Evolutionary conservation across 2,113 vertebrate genomes (phyloP).

Genomic region (Columbina picui): DNA sequence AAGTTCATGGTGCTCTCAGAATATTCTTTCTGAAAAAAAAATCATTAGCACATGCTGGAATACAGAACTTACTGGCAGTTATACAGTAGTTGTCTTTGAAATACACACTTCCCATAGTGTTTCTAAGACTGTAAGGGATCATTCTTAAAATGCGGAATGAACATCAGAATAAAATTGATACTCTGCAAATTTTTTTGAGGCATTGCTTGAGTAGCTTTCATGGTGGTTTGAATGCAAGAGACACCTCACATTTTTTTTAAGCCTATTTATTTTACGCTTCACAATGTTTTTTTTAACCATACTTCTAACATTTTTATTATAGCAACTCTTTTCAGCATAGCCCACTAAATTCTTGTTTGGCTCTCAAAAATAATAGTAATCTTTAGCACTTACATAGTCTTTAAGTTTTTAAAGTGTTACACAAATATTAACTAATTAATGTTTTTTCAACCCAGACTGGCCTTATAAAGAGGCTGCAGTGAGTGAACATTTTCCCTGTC

Average conservation of each 20-base stretch:
- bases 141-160: constrained; percentile 56
- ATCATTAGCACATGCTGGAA: constrained; percentile 74
- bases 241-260: neutral
- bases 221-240: neutral
- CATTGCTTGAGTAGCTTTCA: neutral
- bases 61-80: constrained; percentile 67
- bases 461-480: constrained; percentile 20
- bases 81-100: constrained; percentile 71
- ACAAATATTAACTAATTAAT: constrained; percentile 39
- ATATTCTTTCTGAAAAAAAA: constrained; percentile 64
- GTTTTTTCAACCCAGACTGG: constrained; percentile 6
- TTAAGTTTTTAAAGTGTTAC: neutral
- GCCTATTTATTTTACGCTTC: constrained; percentile 58
- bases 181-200: neutral
- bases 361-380: constrained; percentile 28
- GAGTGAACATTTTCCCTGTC: neutral
- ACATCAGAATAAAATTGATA: constrained; percentile 20
- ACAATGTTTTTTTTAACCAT: constrained; percentile 30
- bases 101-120: constrained; percentile 54
- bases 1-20: constrained; percentile 68
- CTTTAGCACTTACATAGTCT: constrained; percentile 23
- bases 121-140: constrained; percentile 42
- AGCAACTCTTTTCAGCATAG: constrained; percentile 29
- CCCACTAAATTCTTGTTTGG: constrained; percentile 15
- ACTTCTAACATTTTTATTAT: constrained; percentile 41